These are phyloP conservation scores for Dryas iulia DNA, from an alignment of 1,140 invertebrate genomes.

Conservation along the genomic window DNA sequence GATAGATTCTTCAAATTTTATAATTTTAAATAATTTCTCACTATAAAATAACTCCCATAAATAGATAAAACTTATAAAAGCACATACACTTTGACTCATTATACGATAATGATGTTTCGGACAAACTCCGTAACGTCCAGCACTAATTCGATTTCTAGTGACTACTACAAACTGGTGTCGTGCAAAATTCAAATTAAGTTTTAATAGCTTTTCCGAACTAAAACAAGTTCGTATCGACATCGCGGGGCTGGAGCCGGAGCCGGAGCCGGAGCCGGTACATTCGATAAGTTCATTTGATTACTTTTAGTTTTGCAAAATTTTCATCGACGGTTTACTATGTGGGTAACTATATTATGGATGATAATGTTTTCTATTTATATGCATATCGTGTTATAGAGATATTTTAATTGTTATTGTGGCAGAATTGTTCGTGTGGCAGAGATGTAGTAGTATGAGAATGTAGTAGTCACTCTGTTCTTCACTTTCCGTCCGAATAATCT, in stretches of 20 bases:
- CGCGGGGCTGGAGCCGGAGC: constrained; percentile 3
- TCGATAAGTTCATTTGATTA: constrained; percentile 11
- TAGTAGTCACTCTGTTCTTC: too few relatives aligned
- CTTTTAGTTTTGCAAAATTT: constrained; percentile 5
- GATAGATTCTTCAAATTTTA: too few relatives aligned
- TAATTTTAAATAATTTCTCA: too few relatives aligned
- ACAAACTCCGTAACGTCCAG: neutral
- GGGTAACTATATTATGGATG: neutral
- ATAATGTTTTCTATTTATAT: neutral
- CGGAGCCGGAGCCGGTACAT: constrained; percentile 7
- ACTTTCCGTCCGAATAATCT: too few relatives aligned
- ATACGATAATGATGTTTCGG: neutral
- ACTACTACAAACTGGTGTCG: constrained; percentile 19
- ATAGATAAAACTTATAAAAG: neutral
- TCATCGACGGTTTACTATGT: neutral
- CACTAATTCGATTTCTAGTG: constrained; percentile 24
- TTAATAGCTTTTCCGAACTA: constrained; percentile 32
- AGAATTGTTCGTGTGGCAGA: too few relatives aligned
- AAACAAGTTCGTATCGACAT: constrained; percentile 15
- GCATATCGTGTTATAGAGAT: too few relatives aligned
- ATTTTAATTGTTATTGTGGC: too few relatives aligned
- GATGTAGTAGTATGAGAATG: too few relatives aligned
- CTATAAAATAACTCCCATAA: too few relatives aligned
- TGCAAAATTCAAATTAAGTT: constrained; percentile 31
- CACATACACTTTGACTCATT: neutral